Conservation (phyloP, 2,113 vertebrate species). For the pig (Sus scrofa) region DNA sequence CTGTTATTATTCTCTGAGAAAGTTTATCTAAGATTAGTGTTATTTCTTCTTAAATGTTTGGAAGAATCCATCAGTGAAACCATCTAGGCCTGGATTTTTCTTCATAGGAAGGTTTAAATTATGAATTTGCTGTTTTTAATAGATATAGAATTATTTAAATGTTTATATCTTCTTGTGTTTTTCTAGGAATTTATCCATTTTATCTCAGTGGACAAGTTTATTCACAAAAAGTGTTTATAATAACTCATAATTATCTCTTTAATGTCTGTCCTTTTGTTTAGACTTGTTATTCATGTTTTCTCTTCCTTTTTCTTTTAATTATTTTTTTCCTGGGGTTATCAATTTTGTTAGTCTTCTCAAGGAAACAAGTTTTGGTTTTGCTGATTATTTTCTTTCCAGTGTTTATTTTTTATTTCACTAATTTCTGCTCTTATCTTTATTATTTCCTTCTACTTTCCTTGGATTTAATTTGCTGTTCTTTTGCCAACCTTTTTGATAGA, state of each 20-base stretch:
- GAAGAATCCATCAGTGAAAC: constrained; percentile 4
- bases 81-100: neutral
- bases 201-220: neutral
- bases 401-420: constrained; percentile 62
- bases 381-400: constrained; percentile 58
- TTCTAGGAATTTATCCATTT: constrained; percentile 27
- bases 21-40: neutral
- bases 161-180: constrained; percentile 24
- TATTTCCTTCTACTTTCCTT: constrained; percentile 59
- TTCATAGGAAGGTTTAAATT: constrained; percentile 7
- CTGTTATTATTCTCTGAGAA: neutral
- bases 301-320: constrained; percentile 23
- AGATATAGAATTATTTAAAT: constrained; percentile 43
- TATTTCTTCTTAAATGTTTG: constrained; percentile 44
- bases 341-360: constrained; percentile 55
- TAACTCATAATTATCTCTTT: neutral
- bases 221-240: constrained; percentile 14
- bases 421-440: constrained; percentile 60
- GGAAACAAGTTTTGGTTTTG: constrained; percentile 26
- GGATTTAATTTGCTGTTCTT: constrained; percentile 39
- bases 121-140: constrained; percentile 37
- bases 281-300: neutral
- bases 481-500: constrained; percentile 40
- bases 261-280: neutral
- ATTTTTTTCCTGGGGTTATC: constrained; percentile 10